Percentiles rank a stretch among this genome's conserved stretches.
Conservation (phyloP, 2,888 invertebrate species). For the Eilema sororculum region DNA sequence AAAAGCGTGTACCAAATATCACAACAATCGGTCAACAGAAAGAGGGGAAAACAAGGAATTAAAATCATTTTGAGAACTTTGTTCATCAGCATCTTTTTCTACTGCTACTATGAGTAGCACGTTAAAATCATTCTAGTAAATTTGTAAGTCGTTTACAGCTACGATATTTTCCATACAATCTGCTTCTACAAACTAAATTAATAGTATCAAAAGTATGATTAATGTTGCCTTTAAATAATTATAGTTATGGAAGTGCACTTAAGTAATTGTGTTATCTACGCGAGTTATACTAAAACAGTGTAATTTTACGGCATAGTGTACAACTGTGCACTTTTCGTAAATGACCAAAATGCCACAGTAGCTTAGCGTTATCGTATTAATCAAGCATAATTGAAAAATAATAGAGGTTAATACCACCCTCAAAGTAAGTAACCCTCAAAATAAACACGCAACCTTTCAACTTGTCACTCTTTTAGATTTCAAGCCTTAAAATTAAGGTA, state of each 20-base stretch:
- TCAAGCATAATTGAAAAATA: constrained; percentile 73
- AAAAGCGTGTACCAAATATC: too few relatives aligned
- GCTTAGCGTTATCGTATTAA: constrained; percentile 58
- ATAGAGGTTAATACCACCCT: constrained; percentile 67
- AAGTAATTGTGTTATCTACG: constrained; percentile 47
- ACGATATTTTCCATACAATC: constrained; percentile 16
- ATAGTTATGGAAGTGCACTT: constrained; percentile 53
- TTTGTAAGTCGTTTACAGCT: not conserved
- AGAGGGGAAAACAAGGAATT: too few relatives aligned
- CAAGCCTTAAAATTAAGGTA: not conserved
- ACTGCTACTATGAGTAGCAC: too few relatives aligned
- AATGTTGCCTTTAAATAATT: constrained; percentile 37
- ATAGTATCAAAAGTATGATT: constrained; percentile 33
- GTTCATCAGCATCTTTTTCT: too few relatives aligned
- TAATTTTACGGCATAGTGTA: constrained; percentile 58
- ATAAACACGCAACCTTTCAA: constrained; percentile 68
- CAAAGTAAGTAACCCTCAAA: constrained; percentile 56
- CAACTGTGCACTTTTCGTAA: constrained; percentile 51
- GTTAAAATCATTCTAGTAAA: not conserved
- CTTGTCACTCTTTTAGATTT: constrained; percentile 33
- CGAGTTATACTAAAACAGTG: constrained; percentile 35
- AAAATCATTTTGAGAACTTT: too few relatives aligned
- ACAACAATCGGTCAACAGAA: too few relatives aligned
- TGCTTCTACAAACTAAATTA: not conserved
- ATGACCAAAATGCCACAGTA: constrained; percentile 57